phyloP scores from a whole-genome alignment of 2,888 invertebrate species.

The Chironomus riparius region DNA sequence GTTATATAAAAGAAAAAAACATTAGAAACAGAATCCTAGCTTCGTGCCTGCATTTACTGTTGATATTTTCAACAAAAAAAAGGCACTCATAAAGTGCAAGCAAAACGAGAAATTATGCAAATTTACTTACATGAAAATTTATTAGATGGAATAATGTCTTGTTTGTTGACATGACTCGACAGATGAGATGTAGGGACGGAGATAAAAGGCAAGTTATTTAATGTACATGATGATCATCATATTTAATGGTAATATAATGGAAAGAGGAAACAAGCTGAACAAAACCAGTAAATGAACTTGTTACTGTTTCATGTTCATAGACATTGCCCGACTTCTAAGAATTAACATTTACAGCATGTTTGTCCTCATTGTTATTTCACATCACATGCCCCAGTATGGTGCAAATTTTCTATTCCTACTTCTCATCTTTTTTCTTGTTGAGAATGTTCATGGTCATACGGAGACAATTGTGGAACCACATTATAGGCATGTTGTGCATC shows the following conservation, averaged over 20 bases:
- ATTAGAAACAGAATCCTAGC: too few species aligned
- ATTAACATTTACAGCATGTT: background rate
- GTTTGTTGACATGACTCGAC: too few species aligned
- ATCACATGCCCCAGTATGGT: slow-evolving; percentile 16
- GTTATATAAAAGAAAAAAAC: too few species aligned
- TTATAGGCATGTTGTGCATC: slow-evolving; percentile 14
- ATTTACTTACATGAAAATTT: slow-evolving; percentile 15
- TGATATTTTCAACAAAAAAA: background rate
- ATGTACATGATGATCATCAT: background rate
- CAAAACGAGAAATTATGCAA: slow-evolving; percentile 6
- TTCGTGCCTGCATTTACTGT: too few species aligned
- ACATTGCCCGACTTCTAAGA: slow-evolving; percentile 8
- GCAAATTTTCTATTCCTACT: background rate
- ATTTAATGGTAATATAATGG: background rate
- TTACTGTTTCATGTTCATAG: slow-evolving; percentile 2
- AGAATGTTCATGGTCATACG: slow-evolving; percentile 12
- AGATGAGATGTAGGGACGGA: background rate
- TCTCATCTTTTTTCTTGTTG: background rate
- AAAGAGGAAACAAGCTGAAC: background rate
- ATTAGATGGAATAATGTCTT: slow-evolving; percentile 14
- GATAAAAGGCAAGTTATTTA: slow-evolving; percentile 15
- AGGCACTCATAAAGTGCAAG: slow-evolving; percentile 13
- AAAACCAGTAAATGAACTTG: slow-evolving; percentile 6
- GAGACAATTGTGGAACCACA: slow-evolving; percentile 20
- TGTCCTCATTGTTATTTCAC: background rate